Evolutionary conservation across 2,113 vertebrate genomes (phyloP), one percentile per base, ranked within the genome.

Genomic region (Pterophyllum scalare): DNA sequence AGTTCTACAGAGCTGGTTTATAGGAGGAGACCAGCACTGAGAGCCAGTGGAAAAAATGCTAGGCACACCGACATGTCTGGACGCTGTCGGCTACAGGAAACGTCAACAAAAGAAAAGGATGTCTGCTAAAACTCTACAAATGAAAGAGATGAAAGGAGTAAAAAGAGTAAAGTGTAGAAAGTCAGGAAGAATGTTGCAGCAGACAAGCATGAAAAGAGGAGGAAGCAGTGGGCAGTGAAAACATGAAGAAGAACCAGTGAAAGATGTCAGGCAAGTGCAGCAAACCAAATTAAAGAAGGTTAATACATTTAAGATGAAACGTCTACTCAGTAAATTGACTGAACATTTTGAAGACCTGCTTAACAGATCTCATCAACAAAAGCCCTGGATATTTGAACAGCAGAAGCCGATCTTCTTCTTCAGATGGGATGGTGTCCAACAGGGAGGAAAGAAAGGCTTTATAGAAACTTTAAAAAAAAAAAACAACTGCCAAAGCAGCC

Each of bases 401-500:
- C 4, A 46, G 43, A 46, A 46, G 12, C 14, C 15, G 43, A 46
- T 15, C 43, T 46, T 14, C 13, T 14, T 13, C 15, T 46, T 46
- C 40, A 70, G 64, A 70, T 49, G 40, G 22, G 64, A 28, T 9
- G 26, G 49, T 7, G 40, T 70, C 40, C 40, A 70, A 7, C 43
- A 20, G 19, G 43, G 43, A 20, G 24, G 43, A 20, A 3, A 72
- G 43, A 31, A 72, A 52, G 26, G 11, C 24, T 52, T 52, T 28
- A 72, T 0, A 72, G 43, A 0, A 0, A 52, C 9, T 28, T 28
- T 49, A 49, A 70, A 46, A 70, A 49, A 28, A 46, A 3, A 8
- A 46, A 13, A 46, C 14, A 46, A 13, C 5, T 2, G 5, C 4
- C 40, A 49, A 28, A 43, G 22, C 40, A 49, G 0, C 3, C 0